Base-by-base conservation (phyloP, 2,113 vertebrate genomes). In the Synodontis membranacea region DNA sequence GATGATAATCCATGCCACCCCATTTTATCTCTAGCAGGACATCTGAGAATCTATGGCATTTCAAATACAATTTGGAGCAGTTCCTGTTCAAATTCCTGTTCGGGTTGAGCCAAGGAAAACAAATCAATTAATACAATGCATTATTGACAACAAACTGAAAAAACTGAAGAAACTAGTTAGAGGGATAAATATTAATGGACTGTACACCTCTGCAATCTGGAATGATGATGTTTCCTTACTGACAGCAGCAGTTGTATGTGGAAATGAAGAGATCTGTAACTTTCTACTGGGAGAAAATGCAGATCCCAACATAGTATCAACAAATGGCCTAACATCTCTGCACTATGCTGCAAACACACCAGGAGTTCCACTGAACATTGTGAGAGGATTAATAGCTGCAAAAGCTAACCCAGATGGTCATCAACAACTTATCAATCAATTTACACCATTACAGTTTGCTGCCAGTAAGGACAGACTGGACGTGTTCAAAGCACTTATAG, bases 161-260 rank as follows among this genome's bases (percentile, higher is more conserved):
- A 46, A 81, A 7, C 48, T 94, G 0, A 62, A 14, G 0, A 80
- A 87, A 79, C n/a, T 58, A 39, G 23, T 93, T 0, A 80, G 0
- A 7, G 5, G 28, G 1, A 81, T 37, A 5, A 0, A 89, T 42
- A 78, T 92, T 0, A 87, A 93, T 90, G 23, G 0, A 12, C 0
- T 74, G 28, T 92, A 93, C 82, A 0, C 74, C 42, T 92, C 88
- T 80, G 79, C 0, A 17, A 9, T 66, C 3, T 25, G 1, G 0
- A 6, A 58, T 0, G 89, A 92, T 87, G 42, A 34, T 17, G 52
- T 94, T 37, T 91, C 93, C 0, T 91, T 84, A 0, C 88, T 94
- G 80, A 89, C 86, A 50, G 93, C 93, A 90, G 91, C 94, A 79
- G 87, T 91, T 83, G 12, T 42, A 25, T 75, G 79, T 19, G 44